Evolutionary conservation across 2,888 invertebrate genomes (phyloP), one percentile per base, ranked within the genome.

Genomic region (Hipparchia sbordonii): DNA sequence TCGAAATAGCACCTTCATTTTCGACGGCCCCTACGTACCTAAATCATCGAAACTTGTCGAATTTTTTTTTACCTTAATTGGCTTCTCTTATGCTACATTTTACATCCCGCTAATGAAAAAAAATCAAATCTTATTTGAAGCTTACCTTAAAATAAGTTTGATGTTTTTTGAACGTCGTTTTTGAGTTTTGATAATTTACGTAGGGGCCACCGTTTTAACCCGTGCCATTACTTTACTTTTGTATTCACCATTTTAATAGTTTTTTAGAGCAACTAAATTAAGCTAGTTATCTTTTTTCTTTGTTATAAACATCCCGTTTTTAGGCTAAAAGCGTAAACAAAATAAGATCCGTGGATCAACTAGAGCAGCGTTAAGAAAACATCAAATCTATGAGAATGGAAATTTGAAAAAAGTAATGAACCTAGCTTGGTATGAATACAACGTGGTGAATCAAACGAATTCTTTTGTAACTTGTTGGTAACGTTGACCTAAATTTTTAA

Each of bases 1-100:
- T 87, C 81, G 85, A 89, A 90, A 91, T 86, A 88, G 80, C 84
- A 75, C 82, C 83, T 79, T 5, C 39, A 4, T 39, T 39, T 39
- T 39, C 2, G 39, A 23, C 23, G 23, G 23, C 23, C 23, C 23
- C 23, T 23, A 23, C 23, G 23, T 23, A n/a, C n/a, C n/a, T n/a
- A 23, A 23, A 23, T 23, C 23, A 23, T 23, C 23, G 23, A 23
- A 23, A 23, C 23, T 23, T 23, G 23, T 0, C 23, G 23, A 23
- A 0, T 23, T 23, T 23, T 23, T 23, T 23, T 1, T 23, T 23
- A 23, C 0, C 23, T 23, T 23, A 23, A 23, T 23, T 23, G 23
- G 23, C 23, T 23, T 23, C 1, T 23, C 23, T 23, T 23, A 23
- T 23, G 23, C 23, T 23, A 23, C 23, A 23, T 23, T 23, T 23